Evolutionary conservation across 92 coral and sea anemone genomes (phyloP).

Genomic region (Desmophyllum pertusum): DNA sequence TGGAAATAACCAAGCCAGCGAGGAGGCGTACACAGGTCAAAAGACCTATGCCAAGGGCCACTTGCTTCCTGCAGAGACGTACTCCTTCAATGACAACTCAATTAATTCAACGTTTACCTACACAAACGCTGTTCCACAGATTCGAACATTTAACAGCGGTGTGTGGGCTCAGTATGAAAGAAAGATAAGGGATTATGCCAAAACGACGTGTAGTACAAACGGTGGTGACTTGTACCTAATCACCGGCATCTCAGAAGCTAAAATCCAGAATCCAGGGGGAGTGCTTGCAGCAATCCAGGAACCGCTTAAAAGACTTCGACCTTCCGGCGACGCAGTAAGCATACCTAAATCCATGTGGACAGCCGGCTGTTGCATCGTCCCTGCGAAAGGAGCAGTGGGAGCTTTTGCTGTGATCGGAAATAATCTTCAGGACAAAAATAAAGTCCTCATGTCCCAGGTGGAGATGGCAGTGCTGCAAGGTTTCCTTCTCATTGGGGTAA

Average conservation of each 20-base stretch:
- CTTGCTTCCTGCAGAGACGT: slow-evolving; percentile 23
- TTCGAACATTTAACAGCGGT: slow-evolving; percentile 1
- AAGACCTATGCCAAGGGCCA: slow-evolving; percentile 22
- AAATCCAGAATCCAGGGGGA: background rate
- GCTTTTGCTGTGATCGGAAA: slow-evolving; percentile 12
- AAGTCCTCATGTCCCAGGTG: background rate
- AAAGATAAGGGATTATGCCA: background rate
- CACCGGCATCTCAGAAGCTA: slow-evolving; percentile 18
- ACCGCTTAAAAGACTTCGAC: background rate
- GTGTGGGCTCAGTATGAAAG: slow-evolving; percentile 13
- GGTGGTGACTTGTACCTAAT: slow-evolving; percentile 16
- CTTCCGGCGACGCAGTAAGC: background rate
- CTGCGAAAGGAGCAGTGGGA: too few relatives aligned
- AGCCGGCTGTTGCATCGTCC: background rate
- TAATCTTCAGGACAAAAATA: background rate
- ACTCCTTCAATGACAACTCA: slow-evolving; percentile 26
- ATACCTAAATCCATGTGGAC: slow-evolving; percentile 18
- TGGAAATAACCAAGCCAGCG: background rate
- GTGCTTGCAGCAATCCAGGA: background rate
- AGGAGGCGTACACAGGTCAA: background rate
- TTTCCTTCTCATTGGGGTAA: slow-evolving; percentile 18
- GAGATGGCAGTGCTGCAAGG: background rate
- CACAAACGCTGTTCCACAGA: slow-evolving; percentile 53
- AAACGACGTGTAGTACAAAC: background rate
- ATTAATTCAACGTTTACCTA: slow-evolving; percentile 37